These are phyloP conservation scores for Antheraea mylitta DNA, from an alignment of 1,140 invertebrate species.

Conservation along the genomic window DNA sequence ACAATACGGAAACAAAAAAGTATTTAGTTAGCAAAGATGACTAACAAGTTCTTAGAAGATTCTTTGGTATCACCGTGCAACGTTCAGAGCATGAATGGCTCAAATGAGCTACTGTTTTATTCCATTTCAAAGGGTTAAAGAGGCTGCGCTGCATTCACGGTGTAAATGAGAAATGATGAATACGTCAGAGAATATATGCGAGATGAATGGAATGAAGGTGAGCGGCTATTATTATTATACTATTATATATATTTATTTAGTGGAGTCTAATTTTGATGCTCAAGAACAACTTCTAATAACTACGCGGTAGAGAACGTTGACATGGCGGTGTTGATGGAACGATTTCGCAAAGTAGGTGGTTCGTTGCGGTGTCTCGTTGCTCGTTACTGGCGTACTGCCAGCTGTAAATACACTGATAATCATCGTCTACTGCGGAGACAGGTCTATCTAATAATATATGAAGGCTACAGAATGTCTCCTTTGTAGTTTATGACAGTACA, in stretches of 20 bases:
- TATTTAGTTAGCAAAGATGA: neutral
- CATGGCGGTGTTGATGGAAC: constrained; percentile 35
- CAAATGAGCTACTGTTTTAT: constrained; percentile 49
- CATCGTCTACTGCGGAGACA: constrained; percentile 6
- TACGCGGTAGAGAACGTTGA: neutral
- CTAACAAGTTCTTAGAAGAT: neutral
- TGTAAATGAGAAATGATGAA: constrained; percentile 48
- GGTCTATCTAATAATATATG: neutral
- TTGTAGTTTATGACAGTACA: neutral
- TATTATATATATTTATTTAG: neutral
- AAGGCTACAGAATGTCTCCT: neutral
- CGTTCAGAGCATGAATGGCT: constrained; percentile 48
- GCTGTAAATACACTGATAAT: constrained; percentile 29
- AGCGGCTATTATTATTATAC: neutral
- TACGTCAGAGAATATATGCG: neutral
- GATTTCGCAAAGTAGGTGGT: constrained; percentile 30
- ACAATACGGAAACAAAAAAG: neutral
- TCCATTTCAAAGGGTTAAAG: constrained; percentile 51
- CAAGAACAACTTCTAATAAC: neutral
- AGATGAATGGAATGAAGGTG: neutral
- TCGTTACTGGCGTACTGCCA: constrained; percentile 35
- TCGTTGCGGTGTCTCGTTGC: constrained; percentile 12
- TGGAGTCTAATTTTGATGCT: neutral
- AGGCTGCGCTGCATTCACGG: constrained; percentile 50
- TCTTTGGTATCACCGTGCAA: neutral